phyloP scores from a whole-genome alignment of 2,888 invertebrate species.

The Callyntrura sp. region DNA sequence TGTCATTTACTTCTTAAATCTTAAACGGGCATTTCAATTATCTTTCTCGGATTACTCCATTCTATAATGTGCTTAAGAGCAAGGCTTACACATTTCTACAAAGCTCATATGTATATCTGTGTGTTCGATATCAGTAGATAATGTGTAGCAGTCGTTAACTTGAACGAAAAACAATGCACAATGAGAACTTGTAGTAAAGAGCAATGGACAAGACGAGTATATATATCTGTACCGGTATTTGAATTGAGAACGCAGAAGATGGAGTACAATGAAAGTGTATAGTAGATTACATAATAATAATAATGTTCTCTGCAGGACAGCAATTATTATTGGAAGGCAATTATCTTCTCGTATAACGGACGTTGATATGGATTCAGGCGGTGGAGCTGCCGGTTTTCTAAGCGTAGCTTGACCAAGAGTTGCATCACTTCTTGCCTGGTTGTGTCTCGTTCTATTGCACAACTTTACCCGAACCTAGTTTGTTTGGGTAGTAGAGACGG shows the following conservation, averaged over 20 bases:
- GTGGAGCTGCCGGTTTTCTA: no score
- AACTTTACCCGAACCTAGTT: not conserved
- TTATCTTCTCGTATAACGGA: conserved; percentile 77
- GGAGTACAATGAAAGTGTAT: not conserved
- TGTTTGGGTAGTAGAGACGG: no score
- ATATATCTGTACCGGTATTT: not conserved
- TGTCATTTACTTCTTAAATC: conserved; percentile 17
- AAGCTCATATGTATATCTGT: not conserved
- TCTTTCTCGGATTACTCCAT: not conserved
- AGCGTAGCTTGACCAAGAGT: conserved; percentile 39
- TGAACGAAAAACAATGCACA: not conserved
- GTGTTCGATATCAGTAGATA: not conserved
- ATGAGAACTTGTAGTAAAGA: no score
- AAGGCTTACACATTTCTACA: not conserved
- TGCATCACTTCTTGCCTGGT: conserved; percentile 27
- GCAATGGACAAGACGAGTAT: not conserved
- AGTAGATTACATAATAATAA: conserved; percentile 30
- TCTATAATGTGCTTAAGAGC: not conserved
- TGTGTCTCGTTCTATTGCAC: not conserved
- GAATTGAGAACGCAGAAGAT: not conserved
- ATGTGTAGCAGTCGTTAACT: not conserved
- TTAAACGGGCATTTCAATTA: conserved; percentile 7
- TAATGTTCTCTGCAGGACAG: conserved; percentile 67
- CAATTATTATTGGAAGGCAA: conserved; percentile 78
- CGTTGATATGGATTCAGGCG: conserved; percentile 72